Base-by-base conservation (phyloP, 2,797 vertebrate species). In the Threskiornis aethiopicus region DNA sequence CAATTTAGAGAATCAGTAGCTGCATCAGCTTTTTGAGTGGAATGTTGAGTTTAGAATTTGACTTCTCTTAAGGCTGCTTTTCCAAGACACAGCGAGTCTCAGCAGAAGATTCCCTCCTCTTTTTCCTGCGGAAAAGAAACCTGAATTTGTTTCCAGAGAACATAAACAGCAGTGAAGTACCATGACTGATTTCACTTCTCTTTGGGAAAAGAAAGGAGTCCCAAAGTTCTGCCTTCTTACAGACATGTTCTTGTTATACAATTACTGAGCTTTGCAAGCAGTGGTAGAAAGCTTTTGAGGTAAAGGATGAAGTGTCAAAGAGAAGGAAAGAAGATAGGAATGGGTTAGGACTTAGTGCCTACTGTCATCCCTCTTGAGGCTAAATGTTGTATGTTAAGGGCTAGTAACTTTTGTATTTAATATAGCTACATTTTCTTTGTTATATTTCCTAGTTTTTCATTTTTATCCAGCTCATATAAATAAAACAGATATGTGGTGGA, bases 31-130 rank as follows among this genome's bases (percentile, higher is more conserved):
- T 79, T 76, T 75, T 22, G 41, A 47, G 31, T n/a, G 44, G 26
- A 75, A 20, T 39, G 26, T 18, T 47, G 21, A 47, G 21, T 26
- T 59, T 20, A 31, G 55, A 52, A 37, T 18, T 37, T 59, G 14
- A 10, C 10, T 59, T 67, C 8, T 20, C 1, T 44, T 29, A 55
- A 42, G 16, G 33, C 16, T 62, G 4, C 22, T 69, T 73, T 61
- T 21, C 33, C 7, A 20, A 51, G 44, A 8, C 31, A 41, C 2
- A 4, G 0, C 3, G 10, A 75, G 6, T 15, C 3, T 11, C 20
- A 19, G 57, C 33, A 16, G 33, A 82, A 61, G 16, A 10, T 8
- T 58, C 8, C 13, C 5, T 51, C 62, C 20, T 49, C 18, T 21
- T 55, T 66, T 73, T 54, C 18, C 16, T 31, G 16, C 10, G 19